phyloP scores from a whole-genome alignment of 2,888 invertebrate species.

The Ophraella communa region DNA sequence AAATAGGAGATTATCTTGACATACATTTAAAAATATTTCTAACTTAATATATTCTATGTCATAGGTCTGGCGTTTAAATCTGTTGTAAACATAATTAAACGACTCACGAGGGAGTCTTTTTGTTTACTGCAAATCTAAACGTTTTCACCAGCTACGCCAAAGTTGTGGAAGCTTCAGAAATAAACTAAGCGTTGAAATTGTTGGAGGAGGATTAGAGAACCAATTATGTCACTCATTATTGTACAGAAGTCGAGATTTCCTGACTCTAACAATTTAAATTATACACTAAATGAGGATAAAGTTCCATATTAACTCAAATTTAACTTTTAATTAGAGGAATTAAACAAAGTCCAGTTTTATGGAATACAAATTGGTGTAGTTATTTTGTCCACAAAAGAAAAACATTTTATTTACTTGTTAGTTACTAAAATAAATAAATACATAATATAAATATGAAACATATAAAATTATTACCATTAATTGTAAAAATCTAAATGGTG shows the following conservation, averaged over 20 bases:
- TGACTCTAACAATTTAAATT: constrained; percentile 9
- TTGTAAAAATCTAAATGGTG: too few species aligned
- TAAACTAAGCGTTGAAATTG: constrained; percentile 12
- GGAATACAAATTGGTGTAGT: too few species aligned
- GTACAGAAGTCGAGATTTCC: constrained; percentile 5
- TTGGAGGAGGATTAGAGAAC: constrained; percentile 15
- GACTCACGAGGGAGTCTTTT: not conserved
- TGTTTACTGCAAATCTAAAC: not conserved
- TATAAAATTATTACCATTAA: too few species aligned
- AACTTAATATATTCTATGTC: not conserved
- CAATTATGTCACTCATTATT: constrained; percentile 20
- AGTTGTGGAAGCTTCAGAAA: not conserved
- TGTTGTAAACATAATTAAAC: not conserved
- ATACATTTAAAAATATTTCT: not conserved
- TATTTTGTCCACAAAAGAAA: too few species aligned
- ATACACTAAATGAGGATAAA: not conserved
- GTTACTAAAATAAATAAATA: too few species aligned
- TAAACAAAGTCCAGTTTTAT: too few species aligned
- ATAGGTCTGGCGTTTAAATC: not conserved
- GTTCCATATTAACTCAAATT: not conserved
- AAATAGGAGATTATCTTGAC: too few species aligned
- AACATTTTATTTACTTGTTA: too few species aligned
- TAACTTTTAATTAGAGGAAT: not conserved
- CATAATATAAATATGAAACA: too few species aligned
- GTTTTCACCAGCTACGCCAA: not conserved